Evolutionary conservation across 2,797 vertebrate genomes (phyloP).

Genomic region (Typhlichthys eigenmanni): DNA sequence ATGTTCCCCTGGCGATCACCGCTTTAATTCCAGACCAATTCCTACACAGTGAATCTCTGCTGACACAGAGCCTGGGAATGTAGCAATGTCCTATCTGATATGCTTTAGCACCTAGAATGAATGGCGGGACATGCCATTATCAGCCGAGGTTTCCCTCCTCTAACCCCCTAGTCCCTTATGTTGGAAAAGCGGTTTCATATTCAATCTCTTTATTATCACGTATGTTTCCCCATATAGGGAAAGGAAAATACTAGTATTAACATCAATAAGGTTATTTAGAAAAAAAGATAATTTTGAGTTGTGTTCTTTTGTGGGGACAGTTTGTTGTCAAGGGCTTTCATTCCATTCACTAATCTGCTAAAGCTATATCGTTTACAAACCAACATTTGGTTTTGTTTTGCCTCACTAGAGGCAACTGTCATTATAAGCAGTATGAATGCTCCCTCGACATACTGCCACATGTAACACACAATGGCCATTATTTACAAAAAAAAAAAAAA

Average conservation of each 20-base stretch:
- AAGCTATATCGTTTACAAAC: constrained; percentile 68
- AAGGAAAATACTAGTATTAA: not conserved
- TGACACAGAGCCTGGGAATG: constrained; percentile 64
- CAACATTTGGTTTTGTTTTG: constrained; percentile 49
- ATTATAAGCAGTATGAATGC: constrained; percentile 68
- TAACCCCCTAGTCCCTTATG: not conserved
- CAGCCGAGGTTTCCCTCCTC: constrained; percentile 11
- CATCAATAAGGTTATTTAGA: too few relatives aligned
- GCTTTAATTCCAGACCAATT: not conserved
- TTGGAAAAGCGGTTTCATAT: not conserved
- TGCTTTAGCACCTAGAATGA: constrained; percentile 68
- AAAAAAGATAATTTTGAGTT: too few relatives aligned
- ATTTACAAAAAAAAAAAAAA: constrained; percentile 48
- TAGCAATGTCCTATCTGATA: constrained; percentile 68
- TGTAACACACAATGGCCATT: constrained; percentile 62
- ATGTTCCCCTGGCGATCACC: constrained; percentile 26
- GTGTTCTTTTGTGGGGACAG: not conserved
- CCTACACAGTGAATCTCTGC: constrained; percentile 53
- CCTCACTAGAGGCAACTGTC: constrained; percentile 50
- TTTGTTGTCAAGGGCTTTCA: constrained; percentile 32
- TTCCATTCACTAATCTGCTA: constrained; percentile 66
- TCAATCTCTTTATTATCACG: not conserved
- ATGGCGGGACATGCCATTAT: constrained; percentile 20
- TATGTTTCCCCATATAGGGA: not conserved
- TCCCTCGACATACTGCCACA: constrained; percentile 71